Conservation (phyloP, 1,140 invertebrate genomes). For the Zaprionus capensis region DNA sequence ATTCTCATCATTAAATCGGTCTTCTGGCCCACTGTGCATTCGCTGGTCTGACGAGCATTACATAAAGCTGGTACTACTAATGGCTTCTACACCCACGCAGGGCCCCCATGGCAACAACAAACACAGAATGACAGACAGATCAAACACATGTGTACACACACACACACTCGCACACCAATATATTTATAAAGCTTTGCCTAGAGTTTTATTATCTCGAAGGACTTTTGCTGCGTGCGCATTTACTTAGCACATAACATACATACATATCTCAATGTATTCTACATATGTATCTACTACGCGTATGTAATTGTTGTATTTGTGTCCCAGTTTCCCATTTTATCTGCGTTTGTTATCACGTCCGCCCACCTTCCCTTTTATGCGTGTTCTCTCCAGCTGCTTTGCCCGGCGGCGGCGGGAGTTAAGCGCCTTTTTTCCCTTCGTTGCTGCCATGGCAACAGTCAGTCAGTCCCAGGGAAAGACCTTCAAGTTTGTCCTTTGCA, state of each 20-base stretch:
- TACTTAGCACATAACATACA: neutral
- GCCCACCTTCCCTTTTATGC: neutral
- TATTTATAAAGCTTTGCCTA: constrained; percentile 40
- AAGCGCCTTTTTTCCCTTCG: constrained; percentile 43
- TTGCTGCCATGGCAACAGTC: constrained; percentile 50
- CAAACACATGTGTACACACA: neutral
- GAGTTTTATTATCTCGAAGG: constrained; percentile 73
- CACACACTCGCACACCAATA: neutral
- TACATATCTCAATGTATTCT: constrained; percentile 3
- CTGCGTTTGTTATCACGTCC: constrained; percentile 35
- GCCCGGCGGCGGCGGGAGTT: constrained; percentile 4
- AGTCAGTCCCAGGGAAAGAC: constrained; percentile 44
- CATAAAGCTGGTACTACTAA: constrained; percentile 58
- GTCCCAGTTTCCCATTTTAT: constrained; percentile 38
- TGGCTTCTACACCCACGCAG: constrained; percentile 23
- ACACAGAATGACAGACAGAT: constrained; percentile 5
- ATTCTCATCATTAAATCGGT: too few relatives aligned
- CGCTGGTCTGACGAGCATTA: constrained; percentile 40
- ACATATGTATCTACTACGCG: neutral
- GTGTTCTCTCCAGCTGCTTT: constrained; percentile 7
- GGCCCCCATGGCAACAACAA: constrained; percentile 31
- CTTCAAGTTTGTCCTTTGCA: constrained; percentile 80
- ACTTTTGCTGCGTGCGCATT: constrained; percentile 59
- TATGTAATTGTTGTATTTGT: constrained; percentile 11
- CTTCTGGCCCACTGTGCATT: constrained; percentile 4